Evolutionary conservation across 2,113 vertebrate species (phyloP).

Genomic region (Corvus cornix): DNA sequence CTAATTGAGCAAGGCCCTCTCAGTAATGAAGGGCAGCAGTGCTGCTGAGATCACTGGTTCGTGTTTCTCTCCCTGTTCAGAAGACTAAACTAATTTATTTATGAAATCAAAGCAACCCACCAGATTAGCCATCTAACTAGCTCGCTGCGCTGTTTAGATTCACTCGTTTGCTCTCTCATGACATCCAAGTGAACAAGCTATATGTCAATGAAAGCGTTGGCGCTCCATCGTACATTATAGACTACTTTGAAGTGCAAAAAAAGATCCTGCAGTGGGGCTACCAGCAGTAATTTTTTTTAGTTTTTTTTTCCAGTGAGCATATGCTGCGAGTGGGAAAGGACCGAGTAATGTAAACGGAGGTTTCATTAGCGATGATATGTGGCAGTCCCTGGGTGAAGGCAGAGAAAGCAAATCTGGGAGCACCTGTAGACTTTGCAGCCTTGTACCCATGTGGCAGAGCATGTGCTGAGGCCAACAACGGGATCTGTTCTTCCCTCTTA

Average conservation of each 20-base stretch:
- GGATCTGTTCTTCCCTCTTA: neutral
- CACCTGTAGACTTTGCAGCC: neutral
- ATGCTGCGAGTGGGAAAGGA: slow-evolving; percentile 61
- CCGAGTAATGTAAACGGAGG: slow-evolving; percentile 24
- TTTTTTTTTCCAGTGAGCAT: slow-evolving; percentile 60
- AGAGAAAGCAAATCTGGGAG: slow-evolving; percentile 20
- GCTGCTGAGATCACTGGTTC: slow-evolving; percentile 2
- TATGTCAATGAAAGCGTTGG: slow-evolving; percentile 67
- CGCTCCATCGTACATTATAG: slow-evolving; percentile 54
- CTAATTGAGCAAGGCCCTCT: slow-evolving; percentile 33
- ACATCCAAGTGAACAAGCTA: slow-evolving; percentile 71
- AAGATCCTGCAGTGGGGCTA: slow-evolving; percentile 53
- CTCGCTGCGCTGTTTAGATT: slow-evolving; percentile 49
- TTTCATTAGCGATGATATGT: slow-evolving; percentile 49
- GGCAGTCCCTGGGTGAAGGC: neutral
- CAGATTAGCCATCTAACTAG: slow-evolving; percentile 63
- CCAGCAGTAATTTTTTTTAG: neutral
- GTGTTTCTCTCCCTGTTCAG: slow-evolving; percentile 14
- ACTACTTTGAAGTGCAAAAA: slow-evolving; percentile 60
- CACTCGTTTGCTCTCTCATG: slow-evolving; percentile 63
- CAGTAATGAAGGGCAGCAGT: slow-evolving; percentile 3
- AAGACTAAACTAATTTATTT: slow-evolving; percentile 58
- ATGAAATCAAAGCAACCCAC: slow-evolving; percentile 60
- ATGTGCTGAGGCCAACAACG: accelerated
- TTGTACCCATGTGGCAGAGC: neutral